A percentile compares a stretch with the other conserved stretches of the same genome.
Evolutionary conservation across 1,140 invertebrate genomes (phyloP).

Genomic region (Trachymyrmex cornetzi): DNA sequence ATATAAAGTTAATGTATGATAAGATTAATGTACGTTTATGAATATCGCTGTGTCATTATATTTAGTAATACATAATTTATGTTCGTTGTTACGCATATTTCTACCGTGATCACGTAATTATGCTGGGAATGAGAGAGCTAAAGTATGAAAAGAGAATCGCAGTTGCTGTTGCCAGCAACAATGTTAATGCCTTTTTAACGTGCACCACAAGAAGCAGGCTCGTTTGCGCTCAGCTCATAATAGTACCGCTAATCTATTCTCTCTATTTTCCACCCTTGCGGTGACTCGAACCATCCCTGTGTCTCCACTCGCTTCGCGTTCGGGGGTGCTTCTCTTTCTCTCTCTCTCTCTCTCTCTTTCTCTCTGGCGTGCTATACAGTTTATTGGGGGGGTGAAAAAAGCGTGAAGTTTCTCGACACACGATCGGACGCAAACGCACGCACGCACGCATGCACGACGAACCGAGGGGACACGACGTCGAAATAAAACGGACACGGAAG

Average conservation of each 20-base stretch:
- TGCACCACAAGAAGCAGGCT: constrained; percentile 46
- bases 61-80: constrained; percentile 38
- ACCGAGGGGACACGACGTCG: constrained; percentile 13
- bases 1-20: constrained; percentile 18
- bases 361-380: background rate
- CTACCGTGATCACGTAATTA: constrained; percentile 39
- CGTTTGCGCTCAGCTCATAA: constrained; percentile 48
- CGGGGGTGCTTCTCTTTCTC: background rate
- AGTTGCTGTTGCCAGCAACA: constrained; percentile 24
- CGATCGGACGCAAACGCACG: constrained; percentile 24
- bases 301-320: constrained; percentile 14
- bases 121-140: constrained; percentile 23
- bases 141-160: constrained; percentile 38
- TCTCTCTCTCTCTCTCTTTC: background rate
- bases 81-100: constrained; percentile 28
- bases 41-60: constrained; percentile 27
- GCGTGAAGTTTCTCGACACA: constrained; percentile 48
- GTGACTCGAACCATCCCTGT: constrained; percentile 15
- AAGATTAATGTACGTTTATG: constrained; percentile 47
- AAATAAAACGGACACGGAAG: constrained; percentile 52
- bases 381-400: constrained; percentile 15
- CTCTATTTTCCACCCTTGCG: constrained; percentile 37
- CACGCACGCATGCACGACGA: constrained; percentile 5
- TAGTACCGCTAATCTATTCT: constrained; percentile 54
- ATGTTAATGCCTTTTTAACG: constrained; percentile 57